Conservation (phyloP, 2,888 invertebrate genomes). For the Diarsia brunnea region DNA sequence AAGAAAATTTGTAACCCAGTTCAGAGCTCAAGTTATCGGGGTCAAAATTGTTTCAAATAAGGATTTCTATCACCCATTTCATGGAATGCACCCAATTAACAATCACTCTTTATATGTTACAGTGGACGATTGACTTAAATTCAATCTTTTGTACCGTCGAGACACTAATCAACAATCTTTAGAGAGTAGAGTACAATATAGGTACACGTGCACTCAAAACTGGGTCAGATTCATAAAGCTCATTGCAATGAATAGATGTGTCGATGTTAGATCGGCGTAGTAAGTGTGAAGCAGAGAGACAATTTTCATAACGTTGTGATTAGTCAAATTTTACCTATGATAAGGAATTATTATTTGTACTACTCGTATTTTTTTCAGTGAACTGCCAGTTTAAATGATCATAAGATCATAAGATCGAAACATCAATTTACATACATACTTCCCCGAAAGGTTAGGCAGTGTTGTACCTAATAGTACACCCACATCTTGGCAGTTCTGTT, state of each 20-base stretch:
- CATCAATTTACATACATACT: too few relatives aligned
- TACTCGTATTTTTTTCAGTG: not conserved
- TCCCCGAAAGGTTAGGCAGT: too few relatives aligned
- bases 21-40: too few relatives aligned
- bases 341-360: not conserved
- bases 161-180: slow-evolving; percentile 42
- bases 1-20: too few relatives aligned
- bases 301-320: not conserved
- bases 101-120: too few relatives aligned
- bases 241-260: slow-evolving; percentile 53
- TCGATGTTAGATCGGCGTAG: not conserved
- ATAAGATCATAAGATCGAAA: not conserved
- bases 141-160: slow-evolving; percentile 2
- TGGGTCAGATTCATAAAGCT: slow-evolving; percentile 70
- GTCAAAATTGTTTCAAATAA: too few relatives aligned
- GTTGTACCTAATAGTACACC: too few relatives aligned
- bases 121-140: not conserved
- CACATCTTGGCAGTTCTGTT: too few relatives aligned
- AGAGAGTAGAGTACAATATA: slow-evolving; percentile 22
- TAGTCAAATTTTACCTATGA: not conserved
- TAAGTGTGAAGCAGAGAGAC: not conserved
- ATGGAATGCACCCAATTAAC: too few relatives aligned
- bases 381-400: not conserved
- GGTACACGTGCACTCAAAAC: slow-evolving; percentile 36
- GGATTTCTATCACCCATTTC: too few relatives aligned